Evolutionary conservation across 2,113 vertebrate species (phyloP), one percentile per base, ranked within the genome.

Genomic region (Pheucticus melanocephalus): DNA sequence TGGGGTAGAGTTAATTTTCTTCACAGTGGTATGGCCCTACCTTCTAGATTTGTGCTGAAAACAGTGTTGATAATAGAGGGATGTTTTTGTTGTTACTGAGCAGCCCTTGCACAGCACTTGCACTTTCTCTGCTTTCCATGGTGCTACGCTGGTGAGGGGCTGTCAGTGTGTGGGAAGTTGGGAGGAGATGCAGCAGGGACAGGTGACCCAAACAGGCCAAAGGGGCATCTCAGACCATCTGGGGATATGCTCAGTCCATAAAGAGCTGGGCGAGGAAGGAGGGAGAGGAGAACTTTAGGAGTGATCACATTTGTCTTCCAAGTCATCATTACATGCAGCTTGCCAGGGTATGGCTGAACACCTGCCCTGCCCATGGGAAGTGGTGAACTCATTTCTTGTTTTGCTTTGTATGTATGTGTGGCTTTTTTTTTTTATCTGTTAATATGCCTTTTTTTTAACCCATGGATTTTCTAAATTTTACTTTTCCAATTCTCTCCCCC

Each of bases 101-200:
- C 40, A 87, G 40, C n/a, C 24, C 30, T 44, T 37, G 21, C 13
- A 14, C 33, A 53, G 22, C 47, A 53, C 57, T 45, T n/a, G n/a
- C n/a, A 47, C 19, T 23, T 63, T 45, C 44, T 59, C 24, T 48
- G 50, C 30, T 57, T 40, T 16, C 31, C 31, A 5, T 31, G 11
- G 13, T 37, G 35, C 30, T 42, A 40, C 20, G 6, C 9, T 25
- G n/a, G 30, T 48, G 48, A 71, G 30, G 20, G 57, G 5, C 17
- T 79, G 40, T n/a, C 1, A 0, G 21, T 35, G 12, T 20, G 14
- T 12, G 31, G 56, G 48, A 25, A 35, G 11, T 0, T 64, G 65
- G 40, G 48, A 71, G 48, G 30, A 48, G 24, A 56, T 1, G 1
- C 25, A 15, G 21, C 35, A 30, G 21, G 30, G 48, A 61, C 40